These are phyloP conservation scores for Vidua chalybeata DNA, from an alignment of 2,113 vertebrate genomes.

Conservation along the genomic window DNA sequence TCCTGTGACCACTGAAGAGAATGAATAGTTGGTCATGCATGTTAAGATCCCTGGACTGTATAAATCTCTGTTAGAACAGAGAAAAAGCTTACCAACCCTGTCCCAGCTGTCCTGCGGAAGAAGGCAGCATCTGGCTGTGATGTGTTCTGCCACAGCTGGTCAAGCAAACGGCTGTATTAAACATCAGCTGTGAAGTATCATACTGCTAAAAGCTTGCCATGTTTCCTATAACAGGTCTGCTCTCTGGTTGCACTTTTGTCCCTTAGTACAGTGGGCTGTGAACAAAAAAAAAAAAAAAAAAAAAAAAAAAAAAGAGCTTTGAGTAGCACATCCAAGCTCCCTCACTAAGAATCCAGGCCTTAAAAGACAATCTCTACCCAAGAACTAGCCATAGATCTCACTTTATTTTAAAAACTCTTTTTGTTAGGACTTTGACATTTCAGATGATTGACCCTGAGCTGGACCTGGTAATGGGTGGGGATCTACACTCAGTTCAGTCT, in stretches of 20 bases:
- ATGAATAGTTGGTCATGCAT: accelerated
- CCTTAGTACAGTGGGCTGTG: background rate
- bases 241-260: background rate
- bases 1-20: background rate
- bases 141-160: background rate
- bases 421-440: background rate
- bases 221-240: background rate
- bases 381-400: background rate
- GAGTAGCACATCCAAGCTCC: background rate
- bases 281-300: background rate
- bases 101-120: background rate
- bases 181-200: background rate
- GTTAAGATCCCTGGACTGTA: background rate
- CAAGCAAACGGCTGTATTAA: background rate
- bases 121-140: background rate
- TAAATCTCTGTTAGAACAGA: background rate
- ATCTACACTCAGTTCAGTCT: background rate
- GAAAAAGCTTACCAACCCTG: background rate
- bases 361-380: background rate
- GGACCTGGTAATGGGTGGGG: background rate
- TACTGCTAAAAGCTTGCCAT: background rate
- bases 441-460: background rate
- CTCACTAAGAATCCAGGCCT: background rate
- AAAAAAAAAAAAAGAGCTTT: background rate
- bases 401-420: background rate